Percentiles rank a stretch among this genome's conserved stretches.
Conservation (phyloP, 2,888 invertebrate species). For the Limnephilus rhombicus region DNA sequence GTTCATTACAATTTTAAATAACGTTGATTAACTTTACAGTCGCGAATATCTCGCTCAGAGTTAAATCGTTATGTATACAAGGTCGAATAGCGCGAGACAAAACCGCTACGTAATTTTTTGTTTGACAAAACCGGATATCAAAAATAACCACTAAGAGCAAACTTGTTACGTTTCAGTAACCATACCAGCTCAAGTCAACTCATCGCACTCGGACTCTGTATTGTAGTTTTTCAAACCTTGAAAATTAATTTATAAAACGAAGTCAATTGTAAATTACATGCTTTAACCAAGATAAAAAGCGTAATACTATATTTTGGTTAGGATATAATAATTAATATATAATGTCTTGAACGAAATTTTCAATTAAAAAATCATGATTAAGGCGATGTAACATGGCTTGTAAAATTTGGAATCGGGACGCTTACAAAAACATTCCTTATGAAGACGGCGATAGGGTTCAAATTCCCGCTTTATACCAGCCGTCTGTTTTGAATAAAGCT, state of each 20-base stretch:
- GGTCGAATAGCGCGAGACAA: conserved; percentile 51
- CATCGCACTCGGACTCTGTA: neutral
- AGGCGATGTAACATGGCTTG: too few species aligned
- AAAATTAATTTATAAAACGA: neutral
- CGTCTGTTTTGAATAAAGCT: too few species aligned
- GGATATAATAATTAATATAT: neutral
- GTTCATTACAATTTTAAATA: neutral
- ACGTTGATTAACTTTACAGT: neutral
- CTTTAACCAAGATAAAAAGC: neutral
- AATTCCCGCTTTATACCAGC: too few species aligned
- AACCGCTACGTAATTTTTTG: conserved; percentile 51
- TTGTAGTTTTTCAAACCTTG: neutral
- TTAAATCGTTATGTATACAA: conserved; percentile 46
- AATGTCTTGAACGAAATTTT: neutral
- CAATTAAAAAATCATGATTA: too few species aligned
- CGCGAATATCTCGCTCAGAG: conserved; percentile 32
- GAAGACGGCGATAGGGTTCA: too few species aligned
- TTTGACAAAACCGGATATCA: conserved; percentile 49
- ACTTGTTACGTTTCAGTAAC: conserved; percentile 29
- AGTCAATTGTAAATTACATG: neutral
- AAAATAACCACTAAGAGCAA: conserved; percentile 40
- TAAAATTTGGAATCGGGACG: too few species aligned
- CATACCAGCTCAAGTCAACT: neutral
- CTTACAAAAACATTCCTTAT: too few species aligned
- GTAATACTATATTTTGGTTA: neutral